A percentile compares a stretch with the other conserved stretches of the same genome.
phyloP scores from a whole-genome alignment of 2,888 invertebrate genomes.

The Agrotis puta region DNA sequence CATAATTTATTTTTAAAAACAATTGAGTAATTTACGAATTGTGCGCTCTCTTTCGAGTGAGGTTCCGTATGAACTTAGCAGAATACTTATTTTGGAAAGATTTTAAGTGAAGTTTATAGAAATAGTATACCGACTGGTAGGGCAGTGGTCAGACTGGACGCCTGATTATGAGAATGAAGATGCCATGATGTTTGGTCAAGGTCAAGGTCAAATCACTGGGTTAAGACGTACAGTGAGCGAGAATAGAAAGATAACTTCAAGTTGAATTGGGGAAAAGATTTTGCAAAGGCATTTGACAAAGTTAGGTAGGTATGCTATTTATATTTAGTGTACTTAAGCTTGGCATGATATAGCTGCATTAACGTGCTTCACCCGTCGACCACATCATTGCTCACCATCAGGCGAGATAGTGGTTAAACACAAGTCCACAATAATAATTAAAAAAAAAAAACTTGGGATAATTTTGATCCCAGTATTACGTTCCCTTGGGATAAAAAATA shows the following conservation, averaged over 20 bases:
- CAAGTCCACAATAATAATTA: too few relatives aligned
- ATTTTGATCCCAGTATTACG: too few relatives aligned
- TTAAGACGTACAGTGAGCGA: background rate
- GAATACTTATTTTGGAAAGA: too few relatives aligned
- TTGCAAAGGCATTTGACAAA: background rate
- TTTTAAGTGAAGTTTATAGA: background rate
- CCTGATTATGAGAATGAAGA: background rate
- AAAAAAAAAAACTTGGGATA: too few relatives aligned
- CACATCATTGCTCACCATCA: too few relatives aligned
- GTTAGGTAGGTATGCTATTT: background rate
- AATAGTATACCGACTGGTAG: too few relatives aligned
- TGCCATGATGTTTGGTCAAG: background rate
- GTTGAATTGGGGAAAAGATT: background rate
- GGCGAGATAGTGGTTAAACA: too few relatives aligned
- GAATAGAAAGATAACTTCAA: background rate
- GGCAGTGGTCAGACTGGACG: background rate
- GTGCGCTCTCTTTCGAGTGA: background rate
- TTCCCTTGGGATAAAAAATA: too few relatives aligned
- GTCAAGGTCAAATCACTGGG: background rate
- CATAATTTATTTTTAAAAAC: slow-evolving; percentile 4
- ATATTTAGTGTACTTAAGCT: background rate
- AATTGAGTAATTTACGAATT: slow-evolving; percentile 7
- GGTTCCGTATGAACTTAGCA: background rate
- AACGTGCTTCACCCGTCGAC: too few relatives aligned
- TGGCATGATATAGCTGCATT: background rate